Conservation (phyloP, 2,113 vertebrate genomes). For the Chaenogobius annularis region DNA sequence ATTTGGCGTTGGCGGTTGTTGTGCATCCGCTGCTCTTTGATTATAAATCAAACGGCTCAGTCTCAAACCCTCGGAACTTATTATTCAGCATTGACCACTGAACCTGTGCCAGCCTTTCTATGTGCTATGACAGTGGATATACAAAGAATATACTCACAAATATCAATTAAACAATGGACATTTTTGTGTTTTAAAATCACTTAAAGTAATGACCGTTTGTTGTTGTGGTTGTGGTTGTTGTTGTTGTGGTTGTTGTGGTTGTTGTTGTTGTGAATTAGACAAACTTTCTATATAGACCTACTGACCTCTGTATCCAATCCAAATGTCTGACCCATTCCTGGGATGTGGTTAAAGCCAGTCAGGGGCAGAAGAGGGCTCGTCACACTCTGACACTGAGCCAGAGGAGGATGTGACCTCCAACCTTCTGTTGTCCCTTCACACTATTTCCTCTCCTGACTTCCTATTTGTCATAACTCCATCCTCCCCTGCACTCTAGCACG, state of each 20-base stretch:
- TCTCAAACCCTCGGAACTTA: not conserved
- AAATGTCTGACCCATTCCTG: not conserved
- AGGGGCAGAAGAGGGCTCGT: slow-evolving; percentile 39
- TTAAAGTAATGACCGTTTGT: not conserved
- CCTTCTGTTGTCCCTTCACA: slow-evolving; percentile 53
- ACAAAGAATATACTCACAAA: not conserved
- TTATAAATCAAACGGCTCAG: slow-evolving; percentile 20
- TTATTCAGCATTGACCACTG: slow-evolving; percentile 25
- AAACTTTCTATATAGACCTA: slow-evolving; percentile 32
- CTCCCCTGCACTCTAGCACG: slow-evolving; percentile 1
- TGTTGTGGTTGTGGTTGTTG: slow-evolving; percentile 12
- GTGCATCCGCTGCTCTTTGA: slow-evolving; percentile 13
- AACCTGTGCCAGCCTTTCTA: slow-evolving; percentile 33
- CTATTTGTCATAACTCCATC: slow-evolving; percentile 43
- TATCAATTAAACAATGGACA: not conserved
- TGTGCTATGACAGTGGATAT: slow-evolving; percentile 29
- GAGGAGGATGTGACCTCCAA: slow-evolving; percentile 54
- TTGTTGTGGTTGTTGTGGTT: too few relatives aligned
- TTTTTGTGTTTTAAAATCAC: not conserved
- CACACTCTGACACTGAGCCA: slow-evolving; percentile 31
- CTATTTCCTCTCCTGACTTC: slow-evolving; percentile 23
- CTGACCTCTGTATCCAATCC: slow-evolving; percentile 26
- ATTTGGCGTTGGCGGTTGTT: slow-evolving; percentile 12
- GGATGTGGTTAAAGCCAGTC: slow-evolving; percentile 47
- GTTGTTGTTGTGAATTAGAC: slow-evolving; percentile 5